Percentiles rank a stretch among this genome's conserved stretches.
Conservation (phyloP, 2,797 vertebrate species). For the Tiaroga cobitis region DNA sequence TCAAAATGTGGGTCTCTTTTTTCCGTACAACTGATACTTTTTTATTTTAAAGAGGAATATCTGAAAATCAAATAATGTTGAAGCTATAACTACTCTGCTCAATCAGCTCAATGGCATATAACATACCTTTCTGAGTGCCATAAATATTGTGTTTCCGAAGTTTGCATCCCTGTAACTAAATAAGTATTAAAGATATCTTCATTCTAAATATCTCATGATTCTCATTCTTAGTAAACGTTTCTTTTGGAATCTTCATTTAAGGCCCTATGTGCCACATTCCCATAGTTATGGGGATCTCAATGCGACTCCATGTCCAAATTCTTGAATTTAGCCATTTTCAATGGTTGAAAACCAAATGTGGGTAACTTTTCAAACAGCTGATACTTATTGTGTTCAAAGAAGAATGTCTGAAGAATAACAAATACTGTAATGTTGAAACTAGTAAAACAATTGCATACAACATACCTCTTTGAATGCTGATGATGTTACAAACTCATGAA, state of each 20-base stretch:
- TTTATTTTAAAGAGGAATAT: background rate
- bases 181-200: background rate
- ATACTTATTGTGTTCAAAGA: background rate
- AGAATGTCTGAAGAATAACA: background rate
- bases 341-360: background rate
- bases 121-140: background rate
- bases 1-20: background rate
- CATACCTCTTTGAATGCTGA: background rate
- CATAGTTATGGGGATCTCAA: background rate
- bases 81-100: background rate
- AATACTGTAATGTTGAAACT: background rate
- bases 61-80: background rate
- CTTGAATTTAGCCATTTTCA: background rate
- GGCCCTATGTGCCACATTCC: background rate
- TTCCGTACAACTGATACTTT: background rate
- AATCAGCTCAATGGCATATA: background rate
- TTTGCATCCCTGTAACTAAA: background rate
- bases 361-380: background rate
- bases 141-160: background rate
- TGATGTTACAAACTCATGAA: background rate
- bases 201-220: background rate
- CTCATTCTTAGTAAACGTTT: background rate
- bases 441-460: background rate
- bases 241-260: background rate
- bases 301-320: background rate